Percentiles rank a stretch among this genome's conserved stretches.
Evolutionary conservation across 2,888 invertebrate species (phyloP).

Genomic region (Coelogynopora nodosa): DNA sequence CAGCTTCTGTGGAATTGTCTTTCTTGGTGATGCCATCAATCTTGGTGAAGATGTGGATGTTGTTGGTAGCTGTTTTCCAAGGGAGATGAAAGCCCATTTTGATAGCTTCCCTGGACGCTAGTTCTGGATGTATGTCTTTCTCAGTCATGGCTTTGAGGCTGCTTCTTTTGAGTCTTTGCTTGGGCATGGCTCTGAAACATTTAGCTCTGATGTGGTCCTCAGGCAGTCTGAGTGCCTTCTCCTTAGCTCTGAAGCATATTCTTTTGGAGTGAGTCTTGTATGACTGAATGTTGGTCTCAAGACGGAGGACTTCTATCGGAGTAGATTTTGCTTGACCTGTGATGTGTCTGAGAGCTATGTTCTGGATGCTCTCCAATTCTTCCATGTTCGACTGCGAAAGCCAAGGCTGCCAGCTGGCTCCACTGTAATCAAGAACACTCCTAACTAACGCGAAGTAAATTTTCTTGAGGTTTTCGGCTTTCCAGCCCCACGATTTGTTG

Average conservation of each 20-base stretch:
- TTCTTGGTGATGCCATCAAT: not conserved
- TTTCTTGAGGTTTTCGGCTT: not conserved
- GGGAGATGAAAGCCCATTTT: not conserved
- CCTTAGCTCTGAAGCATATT: not conserved
- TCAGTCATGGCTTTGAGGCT: not conserved
- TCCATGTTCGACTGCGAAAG: not conserved
- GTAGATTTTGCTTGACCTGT: not conserved
- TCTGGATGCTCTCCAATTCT: not conserved
- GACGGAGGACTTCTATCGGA: not conserved
- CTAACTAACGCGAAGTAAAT: not conserved
- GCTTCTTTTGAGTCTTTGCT: not conserved
- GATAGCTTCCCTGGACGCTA: not conserved
- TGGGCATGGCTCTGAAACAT: not conserved
- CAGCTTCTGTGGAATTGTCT: not conserved
- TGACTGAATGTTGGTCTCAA: not conserved
- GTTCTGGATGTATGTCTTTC: not conserved
- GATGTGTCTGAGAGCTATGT: not conserved
- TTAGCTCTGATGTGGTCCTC: constrained; percentile 8
- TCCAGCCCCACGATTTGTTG: not conserved
- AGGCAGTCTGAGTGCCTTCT: not conserved
- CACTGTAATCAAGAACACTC: not conserved
- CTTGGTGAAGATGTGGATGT: not conserved
- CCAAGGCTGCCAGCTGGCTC: not conserved
- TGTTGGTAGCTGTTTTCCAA: not conserved
- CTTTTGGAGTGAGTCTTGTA: not conserved